phyloP scores from a whole-genome alignment of 2,888 invertebrate genomes.

The Hoplodrina ambigua region DNA sequence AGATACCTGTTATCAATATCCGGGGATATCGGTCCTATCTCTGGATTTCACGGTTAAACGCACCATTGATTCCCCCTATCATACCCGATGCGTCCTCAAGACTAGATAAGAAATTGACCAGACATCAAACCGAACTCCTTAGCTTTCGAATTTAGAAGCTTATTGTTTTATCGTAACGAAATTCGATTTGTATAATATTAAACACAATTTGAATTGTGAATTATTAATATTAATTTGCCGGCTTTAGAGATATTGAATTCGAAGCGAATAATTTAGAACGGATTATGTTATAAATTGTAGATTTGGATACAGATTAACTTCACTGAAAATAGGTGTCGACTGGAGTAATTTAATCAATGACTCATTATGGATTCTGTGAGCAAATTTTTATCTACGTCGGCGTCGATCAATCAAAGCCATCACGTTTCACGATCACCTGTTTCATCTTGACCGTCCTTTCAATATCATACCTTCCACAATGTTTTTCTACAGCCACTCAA shows the following conservation, averaged over 20 bases:
- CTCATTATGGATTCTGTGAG: constrained; percentile 26
- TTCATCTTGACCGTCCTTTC: constrained; percentile 46
- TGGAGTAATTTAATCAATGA: constrained; percentile 41
- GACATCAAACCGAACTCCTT: constrained; percentile 79
- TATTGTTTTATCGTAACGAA: constrained; percentile 67
- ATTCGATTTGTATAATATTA: constrained; percentile 38
- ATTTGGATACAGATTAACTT: constrained; percentile 31
- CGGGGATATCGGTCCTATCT: constrained; percentile 85
- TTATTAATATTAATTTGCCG: constrained; percentile 34
- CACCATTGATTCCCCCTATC: constrained; percentile 84
- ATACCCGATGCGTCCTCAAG: constrained; percentile 78
- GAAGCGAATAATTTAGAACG: constrained; percentile 35
- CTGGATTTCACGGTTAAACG: constrained; percentile 88
- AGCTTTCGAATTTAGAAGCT: constrained; percentile 67
- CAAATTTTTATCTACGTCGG: constrained; percentile 44
- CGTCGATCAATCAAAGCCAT: constrained; percentile 57
- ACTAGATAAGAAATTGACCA: constrained; percentile 87
- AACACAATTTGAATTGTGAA: constrained; percentile 31
- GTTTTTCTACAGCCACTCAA: constrained; percentile 67
- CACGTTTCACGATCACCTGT: constrained; percentile 42
- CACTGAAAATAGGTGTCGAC: constrained; percentile 27
- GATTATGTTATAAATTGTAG: constrained; percentile 52
- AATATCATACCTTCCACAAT: constrained; percentile 62
- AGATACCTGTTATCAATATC: constrained; percentile 88
- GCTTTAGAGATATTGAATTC: constrained; percentile 34